phyloP scores from a whole-genome alignment of 1,140 invertebrate genomes.

The Atopsyche davidsoni region DNA sequence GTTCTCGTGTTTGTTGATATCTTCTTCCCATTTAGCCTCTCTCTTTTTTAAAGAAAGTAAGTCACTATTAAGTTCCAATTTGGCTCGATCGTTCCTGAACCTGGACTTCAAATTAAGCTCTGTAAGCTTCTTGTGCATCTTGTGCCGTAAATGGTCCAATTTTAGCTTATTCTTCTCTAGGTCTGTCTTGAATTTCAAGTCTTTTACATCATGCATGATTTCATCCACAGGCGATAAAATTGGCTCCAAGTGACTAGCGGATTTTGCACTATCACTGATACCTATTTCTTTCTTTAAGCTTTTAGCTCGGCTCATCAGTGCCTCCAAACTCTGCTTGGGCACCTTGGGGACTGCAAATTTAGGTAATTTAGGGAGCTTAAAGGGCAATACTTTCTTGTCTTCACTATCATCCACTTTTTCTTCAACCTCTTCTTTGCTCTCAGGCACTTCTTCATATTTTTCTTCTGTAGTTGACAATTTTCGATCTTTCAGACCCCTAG shows the following conservation, averaged over 20 bases:
- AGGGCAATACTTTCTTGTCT: too few relatives aligned
- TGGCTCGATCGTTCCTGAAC: too few relatives aligned
- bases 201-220: background rate
- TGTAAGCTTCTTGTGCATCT: slow-evolving; percentile 21
- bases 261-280: too few relatives aligned
- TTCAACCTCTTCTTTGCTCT: background rate
- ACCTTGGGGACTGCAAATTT: slow-evolving; percentile 7
- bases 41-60: too few relatives aligned
- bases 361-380: slow-evolving; percentile 2
- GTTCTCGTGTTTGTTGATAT: background rate
- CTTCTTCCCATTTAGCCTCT: slow-evolving; percentile 7
- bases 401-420: too few relatives aligned
- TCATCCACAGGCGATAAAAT: too few relatives aligned
- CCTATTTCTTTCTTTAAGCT: slow-evolving; percentile 13
- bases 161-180: slow-evolving; percentile 19
- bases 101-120: slow-evolving; percentile 16
- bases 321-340: slow-evolving; percentile 2
- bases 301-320: slow-evolving; percentile 17
- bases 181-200: slow-evolving; percentile 3
- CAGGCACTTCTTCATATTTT: background rate
- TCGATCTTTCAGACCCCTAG: background rate
- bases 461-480: background rate
- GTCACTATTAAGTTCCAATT: too few relatives aligned
- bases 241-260: too few relatives aligned
- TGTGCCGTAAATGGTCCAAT: slow-evolving; percentile 19